phyloP scores from a whole-genome alignment of 2,888 invertebrate genomes.

The Spodoptera exigua region DNA sequence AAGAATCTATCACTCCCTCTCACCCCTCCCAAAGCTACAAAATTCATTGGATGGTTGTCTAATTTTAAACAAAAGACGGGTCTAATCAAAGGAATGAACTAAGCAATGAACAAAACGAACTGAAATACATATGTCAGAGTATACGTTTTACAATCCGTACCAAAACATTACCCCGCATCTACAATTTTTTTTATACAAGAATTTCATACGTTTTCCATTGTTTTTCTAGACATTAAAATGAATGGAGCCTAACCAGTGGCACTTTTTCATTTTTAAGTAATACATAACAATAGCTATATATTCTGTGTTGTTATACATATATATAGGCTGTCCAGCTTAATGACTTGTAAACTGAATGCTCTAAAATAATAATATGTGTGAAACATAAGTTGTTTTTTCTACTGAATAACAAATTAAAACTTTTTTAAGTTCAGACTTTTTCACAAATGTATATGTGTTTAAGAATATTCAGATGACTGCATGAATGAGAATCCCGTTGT shows the following conservation, averaged over 20 bases:
- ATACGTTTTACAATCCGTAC: too few relatives aligned
- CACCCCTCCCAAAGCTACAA: too few relatives aligned
- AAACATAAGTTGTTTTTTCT: slow-evolving; percentile 32
- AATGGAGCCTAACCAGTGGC: slow-evolving; percentile 42
- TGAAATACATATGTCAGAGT: too few relatives aligned
- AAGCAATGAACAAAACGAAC: too few relatives aligned
- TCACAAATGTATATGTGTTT: slow-evolving; percentile 3
- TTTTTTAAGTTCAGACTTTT: slow-evolving; percentile 5
- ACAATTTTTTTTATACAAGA: slow-evolving; percentile 66
- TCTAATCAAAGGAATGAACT: too few relatives aligned
- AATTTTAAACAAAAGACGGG: too few relatives aligned
- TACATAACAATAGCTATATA: slow-evolving; percentile 20
- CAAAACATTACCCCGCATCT: too few relatives aligned
- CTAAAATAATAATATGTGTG: slow-evolving; percentile 47
- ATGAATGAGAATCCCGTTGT: too few relatives aligned
- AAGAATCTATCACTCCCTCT: too few relatives aligned
- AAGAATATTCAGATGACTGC: too few relatives aligned
- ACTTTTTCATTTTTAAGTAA: slow-evolving; percentile 40
- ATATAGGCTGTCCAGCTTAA: slow-evolving; percentile 35
- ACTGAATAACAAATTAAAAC: slow-evolving; percentile 39
- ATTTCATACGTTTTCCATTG: slow-evolving; percentile 52
- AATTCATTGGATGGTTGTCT: too few relatives aligned
- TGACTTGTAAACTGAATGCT: slow-evolving; percentile 42
- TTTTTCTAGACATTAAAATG: slow-evolving; percentile 65
- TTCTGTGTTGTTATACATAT: slow-evolving; percentile 20